phyloP scores from a whole-genome alignment of 2,797 vertebrate genomes.

The Pogonophryne albipinna region DNA sequence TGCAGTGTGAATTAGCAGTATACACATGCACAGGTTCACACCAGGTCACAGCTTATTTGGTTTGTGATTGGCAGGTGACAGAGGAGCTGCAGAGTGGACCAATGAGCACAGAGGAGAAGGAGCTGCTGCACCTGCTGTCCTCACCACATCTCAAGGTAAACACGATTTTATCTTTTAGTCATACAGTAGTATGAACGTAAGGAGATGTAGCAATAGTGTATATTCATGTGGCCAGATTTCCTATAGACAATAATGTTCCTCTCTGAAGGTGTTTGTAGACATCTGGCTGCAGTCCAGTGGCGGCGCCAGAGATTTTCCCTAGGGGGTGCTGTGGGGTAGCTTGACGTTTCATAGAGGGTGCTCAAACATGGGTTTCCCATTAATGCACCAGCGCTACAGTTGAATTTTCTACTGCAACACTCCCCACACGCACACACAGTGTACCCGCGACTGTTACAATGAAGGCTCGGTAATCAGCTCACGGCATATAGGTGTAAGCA shows the following conservation, averaged over 20 bases:
- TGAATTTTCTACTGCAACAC: too few species aligned
- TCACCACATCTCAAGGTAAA: slow-evolving; percentile 94
- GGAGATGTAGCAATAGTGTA: background rate
- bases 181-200: background rate
- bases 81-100: slow-evolving; percentile 94
- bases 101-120: slow-evolving; percentile 91
- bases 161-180: background rate
- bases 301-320: too few species aligned
- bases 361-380: too few species aligned
- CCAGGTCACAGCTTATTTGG: slow-evolving; percentile 16
- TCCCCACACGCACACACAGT: too few species aligned
- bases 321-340: too few species aligned
- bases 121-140: slow-evolving; percentile 92
- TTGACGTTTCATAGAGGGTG: too few species aligned
- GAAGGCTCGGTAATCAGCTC: too few species aligned
- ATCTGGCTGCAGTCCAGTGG: background rate
- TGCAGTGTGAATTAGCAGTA: slow-evolving; percentile 14
- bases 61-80: slow-evolving; percentile 86
- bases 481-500: too few species aligned
- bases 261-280: slow-evolving; percentile 7
- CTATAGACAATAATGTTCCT: slow-evolving; percentile 3
- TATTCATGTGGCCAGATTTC: background rate
- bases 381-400: too few species aligned
- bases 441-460: too few species aligned
- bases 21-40: slow-evolving; percentile 11